A percentile compares a stretch with the other conserved stretches of the same genome.
Conservation (phyloP, 2,113 vertebrate species). For the Steatornis caripensis region DNA sequence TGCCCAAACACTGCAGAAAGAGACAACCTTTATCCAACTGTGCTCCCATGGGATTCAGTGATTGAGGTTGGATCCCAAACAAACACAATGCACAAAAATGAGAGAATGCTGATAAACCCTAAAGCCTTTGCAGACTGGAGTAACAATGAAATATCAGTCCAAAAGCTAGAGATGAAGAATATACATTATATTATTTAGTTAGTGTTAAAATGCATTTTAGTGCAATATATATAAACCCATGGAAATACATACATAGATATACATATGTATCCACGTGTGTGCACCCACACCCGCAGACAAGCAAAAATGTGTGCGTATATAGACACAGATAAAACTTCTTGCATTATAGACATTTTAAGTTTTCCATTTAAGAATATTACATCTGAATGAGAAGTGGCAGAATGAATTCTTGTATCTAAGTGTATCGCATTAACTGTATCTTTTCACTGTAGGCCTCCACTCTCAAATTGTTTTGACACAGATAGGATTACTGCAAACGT, state of each 20-base stretch:
- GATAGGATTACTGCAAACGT: conserved; percentile 6
- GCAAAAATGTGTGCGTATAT: not conserved
- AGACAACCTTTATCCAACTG: not conserved
- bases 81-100: not conserved
- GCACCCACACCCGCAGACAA: not conserved
- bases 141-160: not conserved
- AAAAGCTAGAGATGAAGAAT: not conserved
- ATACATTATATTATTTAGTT: not conserved
- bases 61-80: not conserved
- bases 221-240: not conserved
- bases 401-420: not conserved
- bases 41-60: not conserved
- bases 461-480: conserved; percentile 2
- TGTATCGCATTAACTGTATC: not conserved
- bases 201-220: not conserved
- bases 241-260: not conserved
- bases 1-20: not conserved
- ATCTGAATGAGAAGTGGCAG: not conserved
- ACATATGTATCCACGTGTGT: not conserved
- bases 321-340: not conserved
- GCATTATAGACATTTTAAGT: not conserved
- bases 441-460: not conserved
- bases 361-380: not conserved
- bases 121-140: not conserved
- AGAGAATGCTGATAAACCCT: not conserved